Evolutionary conservation across 2,888 invertebrate genomes (phyloP), one percentile per base, ranked within the genome.

Genomic region (Ctenicera cuprea): DNA sequence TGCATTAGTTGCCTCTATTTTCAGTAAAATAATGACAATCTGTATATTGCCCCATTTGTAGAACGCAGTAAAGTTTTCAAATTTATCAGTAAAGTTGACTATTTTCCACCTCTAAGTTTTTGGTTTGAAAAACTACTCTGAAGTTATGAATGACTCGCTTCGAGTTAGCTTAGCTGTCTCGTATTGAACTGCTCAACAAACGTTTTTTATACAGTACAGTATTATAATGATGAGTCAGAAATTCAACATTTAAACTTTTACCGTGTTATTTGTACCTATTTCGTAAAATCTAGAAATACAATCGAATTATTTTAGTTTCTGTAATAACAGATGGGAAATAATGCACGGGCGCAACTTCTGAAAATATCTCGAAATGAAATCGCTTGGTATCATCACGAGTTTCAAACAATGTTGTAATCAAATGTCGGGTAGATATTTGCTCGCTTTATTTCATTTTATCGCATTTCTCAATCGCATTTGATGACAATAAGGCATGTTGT

Each of bases 351-450:
- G 43, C 65, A 73, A 73, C 69, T 73, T 73, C 69, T 69, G 73
- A 73, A 73, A 73, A 73, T 79, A 77, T 79, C 78, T 78, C 71
- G 70, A 78, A 77, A 79, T 78, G 77, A 75, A 76, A 79, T 79
- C 78, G 71, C 74, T 73, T 41, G 61, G 71, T 65, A 73, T 79
- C 75, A 76, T 79, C 75, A 77, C 73, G 74, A 80, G 75, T 77
- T 77, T 77, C 71, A 63, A 79, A 76, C 75, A 78, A 77, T 77
- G 77, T 78, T 76, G 73, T 80, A 80, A 77, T 76, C 76, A 78
- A 78, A 76, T 73, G 75, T 76, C 75, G 76, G 73, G 74, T 61
- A 73, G 76, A 77, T 76, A 79, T 76, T 78, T 77, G 73, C 71
- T 74, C 77, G 75, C 75, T 78, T 79, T 78, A 78, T 78, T 78